Evolutionary conservation across 2,113 vertebrate genomes (phyloP), one percentile per base, ranked within the genome.

Genomic region (Malurus alboscapulatus): DNA sequence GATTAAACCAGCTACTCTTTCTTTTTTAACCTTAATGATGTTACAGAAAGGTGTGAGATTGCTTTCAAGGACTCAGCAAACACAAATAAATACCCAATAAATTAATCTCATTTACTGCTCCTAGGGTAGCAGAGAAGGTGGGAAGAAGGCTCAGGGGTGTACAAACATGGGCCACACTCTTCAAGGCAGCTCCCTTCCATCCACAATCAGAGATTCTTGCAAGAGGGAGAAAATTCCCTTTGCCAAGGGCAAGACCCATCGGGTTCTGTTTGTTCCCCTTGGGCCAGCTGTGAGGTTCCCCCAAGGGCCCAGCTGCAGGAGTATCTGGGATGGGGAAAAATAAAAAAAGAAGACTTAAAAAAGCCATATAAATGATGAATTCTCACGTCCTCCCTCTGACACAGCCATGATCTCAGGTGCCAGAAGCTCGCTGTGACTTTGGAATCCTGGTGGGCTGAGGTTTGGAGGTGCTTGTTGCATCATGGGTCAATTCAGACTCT

Each of bases 91-190:
- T 38, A 38, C 15, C 9, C 29, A 47, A 17, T 50, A 36, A 20
- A 5, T 36, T 26, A 45, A 25, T 11, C 1, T 1, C 5, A 25
- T 17, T 24, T 5, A 2, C 26, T 16, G 61, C 11, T n/a, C 32
- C 26, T 21, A 19, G 63, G 10, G 34, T 17, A 29, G 66, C 38
- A 6, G n/a, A 10, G 19, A 24, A 40, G 29, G 30, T 3, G 12
- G 22, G 65, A 32, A 67, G 65, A 32, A 16, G 32, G 66, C 17
- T 54, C 5, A 1, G 45, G 18, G 34, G 6, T 29, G 7, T 2
- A 4, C 5, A 47, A 21, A 53, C 38, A 57, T 2, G 6, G 5
- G 13, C 61, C 24, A 3, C 8, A 27, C 4, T 14, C 40, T 14
- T 18, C 20, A 9, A 38, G 3, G 3, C 21, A 27, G 32, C 27